Evolutionary conservation across 2,113 vertebrate genomes (phyloP).

Genomic region (Poicephalus gulielmi): DNA sequence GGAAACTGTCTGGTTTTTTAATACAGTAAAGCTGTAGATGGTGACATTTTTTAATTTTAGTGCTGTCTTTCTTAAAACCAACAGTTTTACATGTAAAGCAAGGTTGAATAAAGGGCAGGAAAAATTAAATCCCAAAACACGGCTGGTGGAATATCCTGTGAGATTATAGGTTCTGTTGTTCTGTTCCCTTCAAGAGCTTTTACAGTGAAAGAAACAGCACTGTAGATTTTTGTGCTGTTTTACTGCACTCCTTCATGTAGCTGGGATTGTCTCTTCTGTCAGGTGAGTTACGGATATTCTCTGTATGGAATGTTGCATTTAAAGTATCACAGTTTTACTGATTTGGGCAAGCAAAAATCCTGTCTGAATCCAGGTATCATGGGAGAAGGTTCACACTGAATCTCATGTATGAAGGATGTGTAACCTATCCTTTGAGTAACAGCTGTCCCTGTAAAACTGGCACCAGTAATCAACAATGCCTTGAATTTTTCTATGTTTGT

Average conservation of each 20-base stretch:
- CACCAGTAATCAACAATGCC: conserved; percentile 44
- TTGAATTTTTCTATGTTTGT: conserved; percentile 22
- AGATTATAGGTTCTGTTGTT: not conserved
- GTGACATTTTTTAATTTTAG: not conserved
- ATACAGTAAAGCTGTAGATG: not conserved
- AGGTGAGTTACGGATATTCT: not conserved
- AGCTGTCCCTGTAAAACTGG: not conserved
- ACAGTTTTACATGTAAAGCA: not conserved
- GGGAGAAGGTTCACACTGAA: not conserved
- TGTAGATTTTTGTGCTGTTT: not conserved
- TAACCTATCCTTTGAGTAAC: not conserved
- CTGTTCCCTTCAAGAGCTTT: not conserved
- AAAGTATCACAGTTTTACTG: not conserved
- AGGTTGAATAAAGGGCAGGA: not conserved
- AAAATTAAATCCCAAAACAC: not conserved
- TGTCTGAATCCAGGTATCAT: not conserved
- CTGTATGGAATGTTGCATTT: not conserved
- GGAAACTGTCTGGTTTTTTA: not conserved
- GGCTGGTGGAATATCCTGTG: not conserved
- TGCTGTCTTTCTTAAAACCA: not conserved
- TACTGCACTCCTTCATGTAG: not conserved
- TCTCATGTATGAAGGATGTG: not conserved
- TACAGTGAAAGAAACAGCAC: not conserved
- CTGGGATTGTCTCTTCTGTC: not conserved
- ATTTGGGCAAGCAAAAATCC: not conserved